Evolutionary conservation across 2,113 vertebrate genomes (phyloP), one percentile per base, ranked within the genome.

Genomic region (Corythoichthys haematopterus): DNA sequence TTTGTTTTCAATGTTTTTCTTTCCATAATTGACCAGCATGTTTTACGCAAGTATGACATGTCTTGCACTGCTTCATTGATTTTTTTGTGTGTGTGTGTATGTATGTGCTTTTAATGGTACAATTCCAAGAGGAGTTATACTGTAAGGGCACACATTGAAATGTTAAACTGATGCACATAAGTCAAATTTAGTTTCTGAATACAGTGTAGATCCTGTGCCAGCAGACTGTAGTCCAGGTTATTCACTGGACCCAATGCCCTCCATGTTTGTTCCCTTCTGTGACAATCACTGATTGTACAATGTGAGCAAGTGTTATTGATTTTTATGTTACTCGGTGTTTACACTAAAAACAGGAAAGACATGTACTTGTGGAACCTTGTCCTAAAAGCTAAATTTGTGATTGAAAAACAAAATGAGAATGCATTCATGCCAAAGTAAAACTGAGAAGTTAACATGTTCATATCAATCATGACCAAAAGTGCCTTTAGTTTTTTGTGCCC

Each of bases 341-440:
- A 50, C 68, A 65, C 55, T 80, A 38, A 58, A 57, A 71, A 59
- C 11, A 35, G 1, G 15, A 53, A 64, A 69, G 55, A 65, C n/a
- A 58, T 69, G 74, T 77, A 78, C 74, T 66, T 79, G 78, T 79
- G 75, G 74, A 86, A 45, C 66, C 47, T 68, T 53, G 65, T 37
- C 61, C 13, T 35, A 13, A 36, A 1, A 11, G 12, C 13, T 20
- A 20, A 9, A 40, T 33, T 69, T 64, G 1, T 28, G 33, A 73
- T 52, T 14, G 40, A 14, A 58, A 35, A 1, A 43, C n/a, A 4
- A 57, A 4, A 52, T 52, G 5, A 2, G 3, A 50, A 63, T 69
- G 5, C 60, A 38, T 16, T 48, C 6, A 12, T 64, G 57, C 57
- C 7, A 70, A 16, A n/a, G 28, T 70, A 66, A 58, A n/a, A 20